These are phyloP conservation scores for Bagarius yarrelli DNA, from an alignment of 2,113 vertebrate species.

Conservation along the genomic window DNA sequence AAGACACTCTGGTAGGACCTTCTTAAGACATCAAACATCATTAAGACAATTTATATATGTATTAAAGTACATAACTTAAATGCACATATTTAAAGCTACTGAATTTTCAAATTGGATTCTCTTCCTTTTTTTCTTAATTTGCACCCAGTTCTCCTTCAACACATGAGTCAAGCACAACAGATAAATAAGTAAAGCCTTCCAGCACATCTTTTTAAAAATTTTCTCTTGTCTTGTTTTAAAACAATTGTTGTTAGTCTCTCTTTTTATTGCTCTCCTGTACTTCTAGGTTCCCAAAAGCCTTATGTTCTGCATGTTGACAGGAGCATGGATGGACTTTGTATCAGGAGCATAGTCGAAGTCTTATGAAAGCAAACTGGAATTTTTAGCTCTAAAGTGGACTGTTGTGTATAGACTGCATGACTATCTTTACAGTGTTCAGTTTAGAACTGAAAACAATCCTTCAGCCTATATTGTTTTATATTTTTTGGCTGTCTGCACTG, in stretches of 20 bases:
- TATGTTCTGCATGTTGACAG: too few relatives aligned
- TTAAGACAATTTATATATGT: not conserved
- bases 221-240: not conserved
- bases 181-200: not conserved
- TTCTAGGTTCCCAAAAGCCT: too few relatives aligned
- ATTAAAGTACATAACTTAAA: not conserved
- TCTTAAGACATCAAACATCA: not conserved
- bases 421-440: not conserved
- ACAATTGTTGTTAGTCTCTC: too few relatives aligned
- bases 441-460: not conserved
- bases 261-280: too few relatives aligned
- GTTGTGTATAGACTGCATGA: not conserved
- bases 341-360: too few relatives aligned
- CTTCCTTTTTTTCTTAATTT: not conserved
- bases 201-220: not conserved
- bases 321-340: too few relatives aligned
- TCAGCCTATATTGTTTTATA: not conserved
- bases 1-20: too few relatives aligned
- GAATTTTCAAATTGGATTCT: not conserved
- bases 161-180: not conserved
- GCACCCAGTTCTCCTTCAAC: not conserved
- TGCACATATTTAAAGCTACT: not conserved
- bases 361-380: too few relatives aligned
- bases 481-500: not conserved
- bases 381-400: slow-evolving; percentile 28